phyloP scores from a whole-genome alignment of 2,888 invertebrate species.

The Nineta flava region DNA sequence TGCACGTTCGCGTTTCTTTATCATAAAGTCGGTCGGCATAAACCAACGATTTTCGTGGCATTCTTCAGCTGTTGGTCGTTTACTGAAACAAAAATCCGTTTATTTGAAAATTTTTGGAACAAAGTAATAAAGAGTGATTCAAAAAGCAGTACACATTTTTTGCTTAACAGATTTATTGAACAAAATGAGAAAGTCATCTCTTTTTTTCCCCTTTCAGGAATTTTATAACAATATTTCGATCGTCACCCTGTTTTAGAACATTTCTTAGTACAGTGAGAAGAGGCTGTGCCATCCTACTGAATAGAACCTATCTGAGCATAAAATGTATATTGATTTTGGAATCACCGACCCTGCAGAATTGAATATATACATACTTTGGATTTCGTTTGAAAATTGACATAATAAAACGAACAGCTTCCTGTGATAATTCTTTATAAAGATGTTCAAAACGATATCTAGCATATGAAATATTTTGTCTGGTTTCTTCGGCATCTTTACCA shows the following conservation, averaged over 20 bases:
- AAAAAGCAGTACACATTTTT: not conserved
- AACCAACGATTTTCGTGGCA: slow-evolving; percentile 95
- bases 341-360: too few species aligned
- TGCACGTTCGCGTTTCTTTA: slow-evolving; percentile 77
- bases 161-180: not conserved
- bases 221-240: not conserved
- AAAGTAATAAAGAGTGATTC: not conserved
- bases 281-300: too few species aligned
- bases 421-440: slow-evolving; percentile 85
- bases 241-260: too few species aligned
- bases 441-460: slow-evolving; percentile 88
- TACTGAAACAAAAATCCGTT: slow-evolving; percentile 37
- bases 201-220: too few species aligned
- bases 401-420: slow-evolving; percentile 83
- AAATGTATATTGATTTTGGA: too few species aligned
- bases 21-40: slow-evolving; percentile 80
- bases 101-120: slow-evolving; percentile 3
- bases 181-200: too few species aligned
- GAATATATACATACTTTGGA: slow-evolving; percentile 55
- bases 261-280: too few species aligned
- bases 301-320: too few species aligned
- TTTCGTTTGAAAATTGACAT: slow-evolving; percentile 91
- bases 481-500: slow-evolving; percentile 67
- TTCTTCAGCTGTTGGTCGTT: slow-evolving; percentile 87
- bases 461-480: slow-evolving; percentile 79